Conservation (phyloP, 2,888 invertebrate genomes). For the Thymelicus lineola region DNA sequence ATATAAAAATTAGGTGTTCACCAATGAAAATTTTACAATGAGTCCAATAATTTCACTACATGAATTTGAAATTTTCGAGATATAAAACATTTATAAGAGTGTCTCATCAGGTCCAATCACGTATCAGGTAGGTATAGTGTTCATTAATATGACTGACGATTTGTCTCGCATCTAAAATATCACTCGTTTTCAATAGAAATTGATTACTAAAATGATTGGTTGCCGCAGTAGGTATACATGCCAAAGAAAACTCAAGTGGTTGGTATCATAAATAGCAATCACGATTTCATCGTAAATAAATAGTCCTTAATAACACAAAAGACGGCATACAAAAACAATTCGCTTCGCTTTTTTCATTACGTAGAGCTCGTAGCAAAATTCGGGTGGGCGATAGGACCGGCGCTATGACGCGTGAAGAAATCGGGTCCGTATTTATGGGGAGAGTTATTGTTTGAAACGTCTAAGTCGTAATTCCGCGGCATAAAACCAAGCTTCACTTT, state of each 20-base stretch:
- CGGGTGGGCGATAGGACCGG: constrained; percentile 46
- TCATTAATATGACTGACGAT: neutral
- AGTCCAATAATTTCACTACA: too few relatives aligned
- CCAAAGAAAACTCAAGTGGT: neutral
- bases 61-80: too few relatives aligned
- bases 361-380: constrained; percentile 20
- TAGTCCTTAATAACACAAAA: neutral
- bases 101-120: too few relatives aligned
- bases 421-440: constrained; percentile 81
- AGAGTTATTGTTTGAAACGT: constrained; percentile 85
- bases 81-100: too few relatives aligned
- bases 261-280: constrained; percentile 6
- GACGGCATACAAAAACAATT: constrained; percentile 22
- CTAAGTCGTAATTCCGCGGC: constrained; percentile 84
- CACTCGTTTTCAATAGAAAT: too few relatives aligned
- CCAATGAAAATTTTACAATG: neutral
- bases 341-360: constrained; percentile 30
- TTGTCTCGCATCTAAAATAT: too few relatives aligned
- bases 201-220: neutral
- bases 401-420: constrained; percentile 83
- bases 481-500: constrained; percentile 81
- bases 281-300: neutral
- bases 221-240: neutral
- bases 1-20: too few relatives aligned
- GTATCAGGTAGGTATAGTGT: too few relatives aligned